These are phyloP conservation scores for Cryptus armator DNA, from an alignment of 2,888 invertebrate species.

Conservation along the genomic window DNA sequence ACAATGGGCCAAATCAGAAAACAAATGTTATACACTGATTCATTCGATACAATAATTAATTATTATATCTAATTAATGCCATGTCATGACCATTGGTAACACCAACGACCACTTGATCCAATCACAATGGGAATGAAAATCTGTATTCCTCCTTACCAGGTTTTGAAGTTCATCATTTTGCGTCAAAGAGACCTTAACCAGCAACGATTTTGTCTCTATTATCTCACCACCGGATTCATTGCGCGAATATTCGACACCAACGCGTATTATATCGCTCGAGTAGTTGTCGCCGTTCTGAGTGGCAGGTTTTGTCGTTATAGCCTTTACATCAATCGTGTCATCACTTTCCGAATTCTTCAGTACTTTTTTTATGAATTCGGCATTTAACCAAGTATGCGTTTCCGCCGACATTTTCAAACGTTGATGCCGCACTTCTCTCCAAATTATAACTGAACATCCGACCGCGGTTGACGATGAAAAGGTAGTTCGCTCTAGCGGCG, in stretches of 20 bases:
- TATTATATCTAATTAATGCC: too few relatives aligned
- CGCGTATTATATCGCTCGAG: constrained; percentile 80
- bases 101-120: too few relatives aligned
- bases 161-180: constrained; percentile 82
- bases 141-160: constrained; percentile 72
- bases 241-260: constrained; percentile 71
- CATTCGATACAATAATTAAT: too few relatives aligned
- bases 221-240: constrained; percentile 62
- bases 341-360: constrained; percentile 75
- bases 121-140: not conserved
- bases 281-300: constrained; percentile 82
- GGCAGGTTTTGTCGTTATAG: constrained; percentile 75
- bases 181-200: constrained; percentile 83
- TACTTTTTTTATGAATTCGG: constrained; percentile 59
- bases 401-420: constrained; percentile 65
- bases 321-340: constrained; percentile 75
- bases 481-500: too few relatives aligned
- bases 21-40: too few relatives aligned
- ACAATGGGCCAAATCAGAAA: too few relatives aligned
- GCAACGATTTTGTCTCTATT: constrained; percentile 75
- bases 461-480: too few relatives aligned
- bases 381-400: not conserved
- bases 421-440: too few relatives aligned
- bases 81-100: too few relatives aligned
- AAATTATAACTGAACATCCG: too few relatives aligned